Evolutionary conservation across 2,888 invertebrate genomes (phyloP).

Genomic region (Lordiphosa andalusiaca): DNA sequence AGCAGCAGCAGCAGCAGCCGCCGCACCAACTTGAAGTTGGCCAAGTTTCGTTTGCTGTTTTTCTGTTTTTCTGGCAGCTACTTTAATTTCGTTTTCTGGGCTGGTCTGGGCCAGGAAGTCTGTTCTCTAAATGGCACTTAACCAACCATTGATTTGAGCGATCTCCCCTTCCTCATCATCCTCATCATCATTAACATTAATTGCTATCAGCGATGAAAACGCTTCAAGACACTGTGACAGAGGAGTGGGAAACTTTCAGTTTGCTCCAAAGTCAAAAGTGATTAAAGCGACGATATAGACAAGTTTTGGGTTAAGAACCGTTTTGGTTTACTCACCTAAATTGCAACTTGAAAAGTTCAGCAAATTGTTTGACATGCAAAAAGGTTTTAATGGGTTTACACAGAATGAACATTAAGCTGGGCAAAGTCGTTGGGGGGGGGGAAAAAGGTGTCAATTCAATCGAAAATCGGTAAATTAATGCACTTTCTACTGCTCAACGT

Average conservation of each 20-base stretch:
- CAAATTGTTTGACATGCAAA: too few species aligned
- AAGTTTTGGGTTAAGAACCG: too few species aligned
- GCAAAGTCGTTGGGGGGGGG: too few species aligned
- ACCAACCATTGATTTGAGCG: neutral
- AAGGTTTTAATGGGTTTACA: too few species aligned
- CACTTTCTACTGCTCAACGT: too few species aligned
- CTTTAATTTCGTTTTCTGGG: constrained; percentile 2
- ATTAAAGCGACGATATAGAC: too few species aligned
- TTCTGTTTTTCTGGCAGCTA: neutral
- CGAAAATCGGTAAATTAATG: too few species aligned
- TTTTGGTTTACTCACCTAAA: too few species aligned
- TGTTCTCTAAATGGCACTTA: constrained; percentile 1
- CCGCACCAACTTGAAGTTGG: constrained; percentile 52
- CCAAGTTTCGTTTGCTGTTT: constrained; percentile 46
- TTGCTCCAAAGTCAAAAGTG: neutral
- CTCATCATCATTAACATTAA: constrained; percentile 19
- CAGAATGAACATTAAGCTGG: too few species aligned
- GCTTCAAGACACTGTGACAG: too few species aligned
- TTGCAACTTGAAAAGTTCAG: too few species aligned
- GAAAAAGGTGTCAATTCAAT: too few species aligned
- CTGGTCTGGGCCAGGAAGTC: constrained; percentile 3
- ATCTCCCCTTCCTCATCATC: constrained; percentile 26
- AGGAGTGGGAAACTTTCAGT: constrained; percentile 4
- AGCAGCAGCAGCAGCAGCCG: neutral
- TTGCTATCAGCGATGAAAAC: constrained; percentile 39